Evolutionary conservation across 1,140 invertebrate species (phyloP).

Genomic region (Heliconius hermathena): DNA sequence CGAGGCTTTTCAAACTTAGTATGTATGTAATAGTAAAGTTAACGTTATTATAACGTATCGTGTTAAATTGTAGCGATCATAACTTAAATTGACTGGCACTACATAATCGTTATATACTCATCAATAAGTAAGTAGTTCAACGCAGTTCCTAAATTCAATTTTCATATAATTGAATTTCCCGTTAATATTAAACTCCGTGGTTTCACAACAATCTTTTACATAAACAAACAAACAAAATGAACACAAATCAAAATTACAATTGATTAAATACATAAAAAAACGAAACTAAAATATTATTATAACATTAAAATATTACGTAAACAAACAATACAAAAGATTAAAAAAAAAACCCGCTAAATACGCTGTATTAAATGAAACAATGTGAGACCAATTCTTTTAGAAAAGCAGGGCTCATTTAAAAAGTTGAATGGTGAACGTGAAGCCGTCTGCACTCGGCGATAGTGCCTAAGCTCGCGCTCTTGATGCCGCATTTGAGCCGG

Average conservation of each 20-base stretch:
- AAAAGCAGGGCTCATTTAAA: constrained; percentile 41
- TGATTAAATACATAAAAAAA: not conserved
- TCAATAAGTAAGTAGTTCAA: not conserved
- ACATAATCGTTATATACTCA: not conserved
- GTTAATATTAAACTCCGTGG: no score
- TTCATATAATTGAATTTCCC: no score
- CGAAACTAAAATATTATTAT: not conserved
- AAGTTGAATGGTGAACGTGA: constrained; percentile 39
- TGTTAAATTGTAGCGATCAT: not conserved
- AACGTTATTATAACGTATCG: not conserved
- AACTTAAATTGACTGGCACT: not conserved
- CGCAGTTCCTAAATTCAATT: not conserved
- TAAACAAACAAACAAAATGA: not conserved
- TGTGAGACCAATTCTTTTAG: constrained; percentile 36
- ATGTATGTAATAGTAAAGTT: not conserved
- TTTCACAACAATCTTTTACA: not conserved
- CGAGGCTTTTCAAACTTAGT: constrained; percentile 7
- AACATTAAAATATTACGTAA: not conserved
- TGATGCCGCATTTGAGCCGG: constrained; percentile 37
- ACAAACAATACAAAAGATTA: constrained; percentile 13
- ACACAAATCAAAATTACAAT: not conserved
- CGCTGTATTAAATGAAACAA: constrained; percentile 28
- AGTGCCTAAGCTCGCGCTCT: constrained; percentile 39
- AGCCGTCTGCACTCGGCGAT: constrained; percentile 37
- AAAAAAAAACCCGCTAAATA: not conserved